phyloP scores from a whole-genome alignment of 1,140 invertebrate species.

The Drosophila yakuba region DNA sequence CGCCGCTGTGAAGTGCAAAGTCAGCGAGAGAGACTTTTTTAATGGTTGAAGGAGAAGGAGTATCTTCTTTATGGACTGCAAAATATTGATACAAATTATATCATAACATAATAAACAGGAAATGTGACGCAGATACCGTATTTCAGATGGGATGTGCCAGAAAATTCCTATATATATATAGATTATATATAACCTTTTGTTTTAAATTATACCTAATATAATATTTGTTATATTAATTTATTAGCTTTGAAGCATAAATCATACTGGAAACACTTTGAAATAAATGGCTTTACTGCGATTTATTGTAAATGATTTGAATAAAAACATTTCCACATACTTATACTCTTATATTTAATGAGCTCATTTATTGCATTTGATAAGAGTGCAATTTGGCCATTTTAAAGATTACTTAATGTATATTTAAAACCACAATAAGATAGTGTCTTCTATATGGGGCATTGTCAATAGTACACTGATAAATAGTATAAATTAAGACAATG shows the following conservation, averaged over 20 bases:
- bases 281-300: too few relatives aligned
- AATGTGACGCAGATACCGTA: conserved; percentile 14
- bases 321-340: background rate
- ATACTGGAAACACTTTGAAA: too few relatives aligned
- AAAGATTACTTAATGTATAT: conserved; percentile 1
- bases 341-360: background rate
- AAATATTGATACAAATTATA: conserved; percentile 30
- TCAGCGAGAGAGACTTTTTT: conserved; percentile 1
- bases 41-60: background rate
- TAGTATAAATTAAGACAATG: background rate
- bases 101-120: conserved; percentile 29
- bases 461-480: background rate
- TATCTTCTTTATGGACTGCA: conserved; percentile 22
- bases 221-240: background rate
- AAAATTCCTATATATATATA: background rate
- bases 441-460: too few relatives aligned
- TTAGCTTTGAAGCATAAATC: too few relatives aligned
- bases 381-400: background rate
- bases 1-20: conserved; percentile 21
- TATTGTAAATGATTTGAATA: background rate
- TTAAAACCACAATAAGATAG: background rate
- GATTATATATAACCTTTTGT: too few relatives aligned
- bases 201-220: too few relatives aligned
- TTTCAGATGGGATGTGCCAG: background rate
- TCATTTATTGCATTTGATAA: conserved; percentile 5